phyloP scores from a whole-genome alignment of 2,888 invertebrate species.

The Ditula angustiorana region DNA sequence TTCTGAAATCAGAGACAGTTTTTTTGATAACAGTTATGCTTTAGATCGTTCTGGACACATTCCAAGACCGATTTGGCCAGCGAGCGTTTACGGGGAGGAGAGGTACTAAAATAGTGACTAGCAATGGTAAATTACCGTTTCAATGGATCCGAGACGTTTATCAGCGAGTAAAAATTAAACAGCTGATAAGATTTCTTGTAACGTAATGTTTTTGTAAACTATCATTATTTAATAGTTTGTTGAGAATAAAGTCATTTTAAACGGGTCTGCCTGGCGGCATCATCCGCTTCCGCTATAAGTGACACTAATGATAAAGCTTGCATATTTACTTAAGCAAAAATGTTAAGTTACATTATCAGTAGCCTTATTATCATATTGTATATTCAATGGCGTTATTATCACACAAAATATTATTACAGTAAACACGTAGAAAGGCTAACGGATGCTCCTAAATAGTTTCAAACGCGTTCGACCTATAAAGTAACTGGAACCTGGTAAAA shows the following conservation, averaged over 20 bases:
- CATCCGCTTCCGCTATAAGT: slow-evolving; percentile 1
- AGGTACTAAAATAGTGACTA: slow-evolving; percentile 22
- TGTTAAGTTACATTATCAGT: not conserved
- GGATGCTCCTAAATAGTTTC: not conserved
- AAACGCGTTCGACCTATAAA: not conserved
- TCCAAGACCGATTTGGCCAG: slow-evolving; percentile 28
- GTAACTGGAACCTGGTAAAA: no score
- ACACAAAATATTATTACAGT: not conserved
- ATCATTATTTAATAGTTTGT: no score
- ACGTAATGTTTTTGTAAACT: not conserved
- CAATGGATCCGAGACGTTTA: not conserved
- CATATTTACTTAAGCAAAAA: not conserved
- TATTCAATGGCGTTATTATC: not conserved
- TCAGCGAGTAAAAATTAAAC: not conserved
- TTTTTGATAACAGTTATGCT: slow-evolving; percentile 11
- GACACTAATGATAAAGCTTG: not conserved
- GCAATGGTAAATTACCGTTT: slow-evolving; percentile 11
- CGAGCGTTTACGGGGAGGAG: slow-evolving; percentile 13
- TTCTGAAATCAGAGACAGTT: slow-evolving; percentile 82
- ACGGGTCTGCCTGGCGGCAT: not conserved
- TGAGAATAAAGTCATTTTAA: no score
- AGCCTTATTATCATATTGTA: not conserved
- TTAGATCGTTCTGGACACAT: slow-evolving; percentile 24
- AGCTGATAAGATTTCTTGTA: not conserved
- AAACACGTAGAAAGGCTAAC: not conserved